Conservation (phyloP, 2,888 invertebrate species). For the Pristionchus arcanus region DNA sequence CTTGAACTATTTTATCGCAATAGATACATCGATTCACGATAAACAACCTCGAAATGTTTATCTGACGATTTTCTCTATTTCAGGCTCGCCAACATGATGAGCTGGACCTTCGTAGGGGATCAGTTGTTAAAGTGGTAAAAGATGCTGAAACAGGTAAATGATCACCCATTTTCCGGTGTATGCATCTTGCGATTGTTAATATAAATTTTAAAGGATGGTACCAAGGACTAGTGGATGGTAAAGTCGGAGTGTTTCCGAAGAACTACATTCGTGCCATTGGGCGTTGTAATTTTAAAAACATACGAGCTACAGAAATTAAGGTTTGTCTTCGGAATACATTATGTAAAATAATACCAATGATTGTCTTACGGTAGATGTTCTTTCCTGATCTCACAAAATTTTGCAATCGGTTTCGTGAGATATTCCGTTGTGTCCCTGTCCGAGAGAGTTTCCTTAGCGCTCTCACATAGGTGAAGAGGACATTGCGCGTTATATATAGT, state of each 20-base stretch:
- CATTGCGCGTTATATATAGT: too few relatives aligned
- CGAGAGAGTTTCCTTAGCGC: too few relatives aligned
- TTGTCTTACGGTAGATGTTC: too few relatives aligned
- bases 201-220: constrained; percentile 31
- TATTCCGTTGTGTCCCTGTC: too few relatives aligned
- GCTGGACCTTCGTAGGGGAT: constrained; percentile 38
- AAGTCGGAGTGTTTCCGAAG: constrained; percentile 35
- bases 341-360: background rate
- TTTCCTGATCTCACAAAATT: too few relatives aligned
- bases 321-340: background rate
- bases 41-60: too few relatives aligned
- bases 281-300: constrained; percentile 29
- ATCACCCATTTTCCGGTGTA: background rate
- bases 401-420: too few relatives aligned
- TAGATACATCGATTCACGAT: too few relatives aligned
- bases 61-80: background rate
- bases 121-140: constrained; percentile 48
- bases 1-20: too few relatives aligned
- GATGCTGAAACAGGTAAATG: constrained; percentile 44
- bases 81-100: constrained; percentile 42
- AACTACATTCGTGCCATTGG: constrained; percentile 52
- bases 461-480: too few relatives aligned
- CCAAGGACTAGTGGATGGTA: constrained; percentile 48
- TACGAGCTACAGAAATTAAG: constrained; percentile 21
- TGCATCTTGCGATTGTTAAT: background rate